Evolutionary conservation across 1,140 invertebrate species (phyloP).

Genomic region (Scaptomyza graminum): DNA sequence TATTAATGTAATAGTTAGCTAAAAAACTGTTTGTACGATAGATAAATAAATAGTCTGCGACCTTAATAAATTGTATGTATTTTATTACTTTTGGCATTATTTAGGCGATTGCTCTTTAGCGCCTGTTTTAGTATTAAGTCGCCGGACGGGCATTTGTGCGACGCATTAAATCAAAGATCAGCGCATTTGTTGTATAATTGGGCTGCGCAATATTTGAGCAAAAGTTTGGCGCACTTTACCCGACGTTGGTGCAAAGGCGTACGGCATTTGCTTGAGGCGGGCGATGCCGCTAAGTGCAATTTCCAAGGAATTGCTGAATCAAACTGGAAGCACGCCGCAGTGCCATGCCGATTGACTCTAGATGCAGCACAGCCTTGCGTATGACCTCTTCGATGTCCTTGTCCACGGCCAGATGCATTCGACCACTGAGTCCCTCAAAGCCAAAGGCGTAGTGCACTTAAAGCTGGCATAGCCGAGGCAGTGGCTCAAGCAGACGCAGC

Average conservation of each 20-base stretch:
- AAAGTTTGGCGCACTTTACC: slow-evolving; percentile 20
- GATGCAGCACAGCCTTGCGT: slow-evolving; percentile 44
- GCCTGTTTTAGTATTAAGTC: slow-evolving; percentile 2
- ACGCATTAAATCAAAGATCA: slow-evolving; percentile 69
- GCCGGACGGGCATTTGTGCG: slow-evolving; percentile 45
- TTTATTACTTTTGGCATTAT: slow-evolving; percentile 5
- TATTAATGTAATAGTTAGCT: too few species aligned
- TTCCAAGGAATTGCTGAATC: slow-evolving; percentile 63
- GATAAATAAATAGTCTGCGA: too few species aligned
- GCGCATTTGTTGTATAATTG: slow-evolving; percentile 54
- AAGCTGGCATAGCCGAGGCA: slow-evolving; percentile 86
- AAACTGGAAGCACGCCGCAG: slow-evolving; percentile 37
- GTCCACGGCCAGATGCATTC: slow-evolving; percentile 52
- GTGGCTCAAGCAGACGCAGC: slow-evolving; percentile 83
- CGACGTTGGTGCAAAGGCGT: slow-evolving; percentile 22
- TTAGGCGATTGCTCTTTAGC: neutral
- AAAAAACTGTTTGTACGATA: too few species aligned
- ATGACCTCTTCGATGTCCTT: slow-evolving; percentile 52
- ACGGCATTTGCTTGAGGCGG: slow-evolving; percentile 42
- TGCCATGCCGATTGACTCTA: slow-evolving; percentile 43
- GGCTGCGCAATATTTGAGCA: slow-evolving; percentile 48
- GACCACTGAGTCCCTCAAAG: slow-evolving; percentile 66
- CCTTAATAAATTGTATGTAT: too few species aligned
- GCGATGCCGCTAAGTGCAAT: slow-evolving; percentile 53
- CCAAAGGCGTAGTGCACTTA: slow-evolving; percentile 83